Conservation (phyloP, 2,113 vertebrate genomes). For the Epinephelus fuscoguttatus region DNA sequence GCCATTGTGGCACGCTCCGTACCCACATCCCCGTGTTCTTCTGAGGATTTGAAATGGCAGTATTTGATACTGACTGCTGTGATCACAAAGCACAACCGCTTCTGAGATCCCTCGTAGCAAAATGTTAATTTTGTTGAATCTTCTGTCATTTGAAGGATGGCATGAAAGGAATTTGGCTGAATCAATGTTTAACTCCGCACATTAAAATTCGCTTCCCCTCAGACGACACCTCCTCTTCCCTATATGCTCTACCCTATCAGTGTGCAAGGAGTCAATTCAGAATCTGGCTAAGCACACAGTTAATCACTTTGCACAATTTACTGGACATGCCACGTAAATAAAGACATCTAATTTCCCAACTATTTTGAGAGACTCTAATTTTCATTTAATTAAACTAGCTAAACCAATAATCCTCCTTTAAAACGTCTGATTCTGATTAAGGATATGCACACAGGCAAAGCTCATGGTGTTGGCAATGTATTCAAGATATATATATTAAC, state of each 20-base stretch:
- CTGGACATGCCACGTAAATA: conserved; percentile 37
- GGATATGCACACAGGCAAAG: conserved; percentile 5
- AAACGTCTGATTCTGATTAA: conserved; percentile 13
- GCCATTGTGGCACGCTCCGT: background rate
- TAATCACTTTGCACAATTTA: conserved; percentile 47
- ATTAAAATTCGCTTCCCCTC: conserved; percentile 28
- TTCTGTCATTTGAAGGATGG: conserved; percentile 39
- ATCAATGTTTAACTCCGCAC: conserved; percentile 48
- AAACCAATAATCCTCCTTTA: conserved; percentile 16
- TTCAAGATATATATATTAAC: conserved; percentile 31
- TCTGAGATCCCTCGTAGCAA: conserved; percentile 21
- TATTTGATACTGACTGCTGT: conserved; percentile 40
- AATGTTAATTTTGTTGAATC: conserved; percentile 52
- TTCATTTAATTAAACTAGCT: conserved; percentile 23
- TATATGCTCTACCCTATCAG: conserved; percentile 13
- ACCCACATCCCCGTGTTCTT: conserved; percentile 24
- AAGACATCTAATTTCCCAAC: conserved; percentile 20
- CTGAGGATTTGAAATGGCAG: conserved; percentile 42
- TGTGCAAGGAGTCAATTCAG: conserved; percentile 19
- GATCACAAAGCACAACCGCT: conserved; percentile 35
- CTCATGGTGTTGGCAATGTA: conserved; percentile 12
- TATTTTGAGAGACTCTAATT: conserved; percentile 19
- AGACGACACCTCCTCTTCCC: conserved; percentile 15
- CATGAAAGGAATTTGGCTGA: conserved; percentile 39
- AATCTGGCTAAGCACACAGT: conserved; percentile 43